These are phyloP conservation scores for Periparus ater DNA, from an alignment of 2,797 vertebrate species.

Conservation along the genomic window DNA sequence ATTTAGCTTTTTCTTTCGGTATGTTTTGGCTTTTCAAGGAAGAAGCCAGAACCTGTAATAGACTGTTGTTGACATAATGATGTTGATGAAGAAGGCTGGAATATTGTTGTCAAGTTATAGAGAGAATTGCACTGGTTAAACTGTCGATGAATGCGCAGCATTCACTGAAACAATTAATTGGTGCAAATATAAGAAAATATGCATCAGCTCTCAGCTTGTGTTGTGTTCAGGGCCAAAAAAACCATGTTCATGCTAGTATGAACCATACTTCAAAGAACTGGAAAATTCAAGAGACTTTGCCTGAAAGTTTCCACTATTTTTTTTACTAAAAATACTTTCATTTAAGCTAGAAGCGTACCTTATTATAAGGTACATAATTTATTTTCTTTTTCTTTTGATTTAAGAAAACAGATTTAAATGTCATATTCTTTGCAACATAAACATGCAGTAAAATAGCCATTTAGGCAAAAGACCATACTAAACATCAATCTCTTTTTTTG, in stretches of 20 bases:
- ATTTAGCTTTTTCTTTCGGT: background rate
- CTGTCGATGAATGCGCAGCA: background rate
- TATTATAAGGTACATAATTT: background rate
- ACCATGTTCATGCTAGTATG: slow-evolving; percentile 27
- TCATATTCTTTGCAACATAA: background rate
- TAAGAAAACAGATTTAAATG: background rate
- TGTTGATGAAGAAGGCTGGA: background rate
- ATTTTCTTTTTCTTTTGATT: background rate
- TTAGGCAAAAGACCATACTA: background rate
- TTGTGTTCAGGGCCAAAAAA: slow-evolving; percentile 41
- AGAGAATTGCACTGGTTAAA: background rate
- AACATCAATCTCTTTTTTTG: background rate
- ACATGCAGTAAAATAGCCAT: background rate
- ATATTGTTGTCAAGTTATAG: background rate
- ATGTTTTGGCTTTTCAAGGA: background rate
- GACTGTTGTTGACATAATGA: background rate
- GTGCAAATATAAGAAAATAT: slow-evolving; percentile 20
- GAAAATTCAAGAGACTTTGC: slow-evolving; percentile 36
- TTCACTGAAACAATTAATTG: slow-evolving; percentile 15
- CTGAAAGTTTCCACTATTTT: slow-evolving; percentile 49
- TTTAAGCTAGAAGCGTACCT: slow-evolving; percentile 10
- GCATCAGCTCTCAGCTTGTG: background rate
- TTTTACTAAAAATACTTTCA: slow-evolving; percentile 51
- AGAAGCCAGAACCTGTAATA: background rate
- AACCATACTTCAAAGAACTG: slow-evolving; percentile 47